Base-by-base conservation (phyloP, 2,888 invertebrate species). In the Lepidocyrtinus sp. region DNA sequence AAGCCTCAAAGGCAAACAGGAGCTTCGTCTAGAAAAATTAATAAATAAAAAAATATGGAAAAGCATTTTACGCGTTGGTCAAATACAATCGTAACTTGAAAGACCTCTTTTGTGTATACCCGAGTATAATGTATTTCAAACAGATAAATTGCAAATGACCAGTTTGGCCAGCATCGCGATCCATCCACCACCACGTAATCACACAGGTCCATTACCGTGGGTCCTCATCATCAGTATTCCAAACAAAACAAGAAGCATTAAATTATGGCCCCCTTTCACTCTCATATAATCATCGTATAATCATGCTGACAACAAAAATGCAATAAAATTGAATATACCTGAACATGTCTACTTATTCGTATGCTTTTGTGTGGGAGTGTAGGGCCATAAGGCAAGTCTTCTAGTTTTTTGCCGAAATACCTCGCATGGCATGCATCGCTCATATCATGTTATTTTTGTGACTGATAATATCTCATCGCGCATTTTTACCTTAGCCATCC, bases 391-490 rank as follows among this genome's bases (percentile, higher is more conserved):
- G 27, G 74, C 70, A 67, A 70, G 75, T 70, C 74, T 74, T 69
- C 74, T 75, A 26, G 62, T 80, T 80, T 61, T 70, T 80, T 73
- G 74, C 70, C 75, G 70, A 80, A 75, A 80, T 80, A 75, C 75
- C 59, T 75, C 71, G 80, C 50, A 50, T 50, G n/a, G 50, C 50
- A 50, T 50, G 50, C 17, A 50, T 50, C 50, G 15, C 50, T 50
- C 50, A 50, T 79, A 80, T 75, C 75, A 79, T 76, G 76, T 74
- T 50, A 50, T 50, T 50, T 50, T 36, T 77, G 69, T 76, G 71
- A 75, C 78, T 84, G 83, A 84, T 84, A 83, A 73, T 81, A 83
- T 84, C 83, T 55, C 82, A 81, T 80, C 24, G 36, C 36, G 63
- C 46, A 46, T 75, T 75, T 74, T 75, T 80, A 80, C 80, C 80